Evolutionary conservation across 2,113 vertebrate genomes (phyloP), one percentile per base, ranked within the genome.

Genomic region (Smithornis capensis): DNA sequence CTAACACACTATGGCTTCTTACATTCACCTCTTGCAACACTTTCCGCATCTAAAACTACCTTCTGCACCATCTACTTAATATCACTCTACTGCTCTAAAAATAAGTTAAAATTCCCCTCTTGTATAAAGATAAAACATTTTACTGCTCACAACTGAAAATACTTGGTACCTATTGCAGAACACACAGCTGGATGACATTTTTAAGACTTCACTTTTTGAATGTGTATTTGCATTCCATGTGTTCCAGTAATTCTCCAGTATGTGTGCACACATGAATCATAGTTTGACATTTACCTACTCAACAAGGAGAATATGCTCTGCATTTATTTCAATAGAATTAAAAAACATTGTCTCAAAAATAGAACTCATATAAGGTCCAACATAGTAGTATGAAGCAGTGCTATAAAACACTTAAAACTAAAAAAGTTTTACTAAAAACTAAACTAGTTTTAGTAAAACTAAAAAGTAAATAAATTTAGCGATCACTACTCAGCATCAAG

Each of bases 1-100:
- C 78, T 82, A 92, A 93, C 94, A 96, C 7, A 8, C 70, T 95
- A 97, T 97, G 96, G 97, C 97, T 98, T 97, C 92, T 92, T 62
- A 80, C 78, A 92, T 64, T 92, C 62, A 0, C 92, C 77, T 94
- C 87, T 90, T 89, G 59, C 62, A 96, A 89, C 81, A 76, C 12
- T 45, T 92, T 45, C 85, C 75, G 21, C 79, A 89, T 83, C 52
- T 88, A 82, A 55, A 89, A 52, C 28, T 37, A n/a, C 65, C 65
- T 93, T 89, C 91, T 69, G 56, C 47, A 87, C 93, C 64, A 78
- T 37, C 55, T 40, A 82, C 67, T 90, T 74, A 93, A 65, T 73
- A 53, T 49, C 68, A 94, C 33, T 55, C 87, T 75, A 73, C 27
- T 59, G 44, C 55, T 81, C 69, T 64, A 94, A 85, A 82, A 96